A percentile compares a stretch with the other conserved stretches of the same genome.
Evolutionary conservation across 2,888 invertebrate species (phyloP).

Genomic region (Odiellus spinosus): DNA sequence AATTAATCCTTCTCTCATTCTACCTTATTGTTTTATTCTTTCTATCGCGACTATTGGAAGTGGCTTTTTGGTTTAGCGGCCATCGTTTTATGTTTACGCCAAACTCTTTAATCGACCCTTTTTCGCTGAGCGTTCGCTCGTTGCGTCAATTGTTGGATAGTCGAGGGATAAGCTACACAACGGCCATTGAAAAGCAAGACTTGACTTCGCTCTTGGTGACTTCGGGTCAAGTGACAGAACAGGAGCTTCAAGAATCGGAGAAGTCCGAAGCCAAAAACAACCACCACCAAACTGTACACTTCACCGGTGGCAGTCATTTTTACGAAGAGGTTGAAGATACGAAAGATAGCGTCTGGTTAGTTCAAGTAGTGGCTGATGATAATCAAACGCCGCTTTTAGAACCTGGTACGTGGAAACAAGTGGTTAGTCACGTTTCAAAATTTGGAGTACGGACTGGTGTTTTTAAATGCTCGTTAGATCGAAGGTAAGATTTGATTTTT

Average conservation of each 20-base stretch:
- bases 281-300: conserved; percentile 24
- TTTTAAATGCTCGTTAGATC: conserved; percentile 35
- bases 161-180: conserved; percentile 32
- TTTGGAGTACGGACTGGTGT: conserved; percentile 36
- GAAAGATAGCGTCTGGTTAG: conserved; percentile 39
- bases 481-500: conserved; percentile 25
- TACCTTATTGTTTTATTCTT: conserved; percentile 29
- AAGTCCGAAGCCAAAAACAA: not conserved
- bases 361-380: conserved; percentile 31
- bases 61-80: conserved; percentile 28
- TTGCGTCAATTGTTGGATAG: conserved; percentile 31
- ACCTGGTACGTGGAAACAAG: conserved; percentile 30
- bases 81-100: conserved; percentile 10
- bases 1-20: conserved; percentile 26
- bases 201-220: conserved; percentile 28
- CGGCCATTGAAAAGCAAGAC: conserved; percentile 31
- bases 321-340: conserved; percentile 37
- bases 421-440: conserved; percentile 30
- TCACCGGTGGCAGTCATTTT: conserved; percentile 31
- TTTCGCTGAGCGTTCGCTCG: conserved; percentile 30
- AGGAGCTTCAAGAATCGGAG: not conserved
- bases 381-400: conserved; percentile 24
- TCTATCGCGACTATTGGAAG: conserved; percentile 30
- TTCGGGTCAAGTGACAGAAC: conserved; percentile 26
- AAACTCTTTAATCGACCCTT: conserved; percentile 28